Conservation (phyloP, 2,888 invertebrate species). For the Pseudanteris insignis region DNA sequence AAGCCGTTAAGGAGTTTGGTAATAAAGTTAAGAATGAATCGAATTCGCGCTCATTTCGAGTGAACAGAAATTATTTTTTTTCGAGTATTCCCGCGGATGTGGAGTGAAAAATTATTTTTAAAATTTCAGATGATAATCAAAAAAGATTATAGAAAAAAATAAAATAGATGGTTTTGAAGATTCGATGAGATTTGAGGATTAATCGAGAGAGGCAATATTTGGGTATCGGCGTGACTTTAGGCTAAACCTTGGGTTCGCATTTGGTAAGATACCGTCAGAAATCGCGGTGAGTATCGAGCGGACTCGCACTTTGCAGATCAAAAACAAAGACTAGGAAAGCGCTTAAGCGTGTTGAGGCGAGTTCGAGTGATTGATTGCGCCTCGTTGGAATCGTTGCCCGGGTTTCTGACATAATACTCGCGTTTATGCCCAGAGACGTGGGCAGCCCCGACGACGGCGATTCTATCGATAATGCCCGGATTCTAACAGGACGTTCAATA, state of each 20-base stretch:
- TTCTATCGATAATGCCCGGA: slow-evolving; percentile 61
- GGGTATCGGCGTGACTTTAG: too few species aligned
- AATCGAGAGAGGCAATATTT: too few species aligned
- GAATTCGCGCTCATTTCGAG: too few species aligned
- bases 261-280: slow-evolving; percentile 24
- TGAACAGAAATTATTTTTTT: too few species aligned
- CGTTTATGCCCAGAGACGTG: slow-evolving; percentile 49
- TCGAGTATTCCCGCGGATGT: too few species aligned
- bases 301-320: slow-evolving; percentile 31
- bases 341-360: slow-evolving; percentile 55
- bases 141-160: too few species aligned
- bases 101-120: too few species aligned
- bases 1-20: not conserved
- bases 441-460: slow-evolving; percentile 34
- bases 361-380: slow-evolving; percentile 58
- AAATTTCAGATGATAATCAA: too few species aligned
- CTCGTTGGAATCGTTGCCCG: slow-evolving; percentile 46
- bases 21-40: too few species aligned
- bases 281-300: slow-evolving; percentile 34
- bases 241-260: too few species aligned
- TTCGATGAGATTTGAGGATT: too few species aligned
- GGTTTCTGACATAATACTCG: slow-evolving; percentile 55
- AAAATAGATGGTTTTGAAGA: too few species aligned
- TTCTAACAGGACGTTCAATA: slow-evolving; percentile 60
- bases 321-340: slow-evolving; percentile 46